Evolutionary conservation across 2,888 invertebrate genomes (phyloP).

Genomic region (Antitype chi): DNA sequence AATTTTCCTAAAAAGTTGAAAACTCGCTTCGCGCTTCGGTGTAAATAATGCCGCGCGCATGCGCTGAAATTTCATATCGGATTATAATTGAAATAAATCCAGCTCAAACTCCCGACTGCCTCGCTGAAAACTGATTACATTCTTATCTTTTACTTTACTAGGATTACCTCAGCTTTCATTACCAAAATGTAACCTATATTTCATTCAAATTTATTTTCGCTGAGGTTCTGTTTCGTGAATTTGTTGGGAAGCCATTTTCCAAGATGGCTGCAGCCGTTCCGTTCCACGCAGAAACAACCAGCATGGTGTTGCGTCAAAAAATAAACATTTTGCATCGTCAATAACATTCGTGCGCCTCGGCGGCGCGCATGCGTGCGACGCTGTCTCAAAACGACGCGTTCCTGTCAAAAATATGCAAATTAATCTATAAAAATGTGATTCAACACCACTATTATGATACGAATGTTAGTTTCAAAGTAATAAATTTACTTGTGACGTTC

Average conservation of each 20-base stretch:
- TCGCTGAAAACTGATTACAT: constrained; percentile 82
- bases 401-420: constrained; percentile 90
- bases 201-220: constrained; percentile 38
- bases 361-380: constrained; percentile 83
- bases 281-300: constrained; percentile 65
- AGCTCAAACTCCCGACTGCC: constrained; percentile 80
- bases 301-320: constrained; percentile 82
- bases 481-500: constrained; percentile 67
- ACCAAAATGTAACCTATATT: constrained; percentile 26
- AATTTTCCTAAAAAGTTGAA: not conserved
- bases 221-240: constrained; percentile 10
- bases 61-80: constrained; percentile 79
- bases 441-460: constrained; percentile 78
- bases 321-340: constrained; percentile 90
- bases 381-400: constrained; percentile 71
- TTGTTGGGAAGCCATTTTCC: constrained; percentile 57
- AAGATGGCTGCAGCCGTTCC: constrained; percentile 68
- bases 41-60: constrained; percentile 82
- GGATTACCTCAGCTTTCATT: constrained; percentile 63
- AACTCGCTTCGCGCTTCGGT: constrained; percentile 73
- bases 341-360: constrained; percentile 82
- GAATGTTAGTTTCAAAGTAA: constrained; percentile 74
- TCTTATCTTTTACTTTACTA: constrained; percentile 78
- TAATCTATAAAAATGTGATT: constrained; percentile 87
- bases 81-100: constrained; percentile 90